Conservation (phyloP, 2,113 vertebrate species). For the Paracanthobrama guichenoti region DNA sequence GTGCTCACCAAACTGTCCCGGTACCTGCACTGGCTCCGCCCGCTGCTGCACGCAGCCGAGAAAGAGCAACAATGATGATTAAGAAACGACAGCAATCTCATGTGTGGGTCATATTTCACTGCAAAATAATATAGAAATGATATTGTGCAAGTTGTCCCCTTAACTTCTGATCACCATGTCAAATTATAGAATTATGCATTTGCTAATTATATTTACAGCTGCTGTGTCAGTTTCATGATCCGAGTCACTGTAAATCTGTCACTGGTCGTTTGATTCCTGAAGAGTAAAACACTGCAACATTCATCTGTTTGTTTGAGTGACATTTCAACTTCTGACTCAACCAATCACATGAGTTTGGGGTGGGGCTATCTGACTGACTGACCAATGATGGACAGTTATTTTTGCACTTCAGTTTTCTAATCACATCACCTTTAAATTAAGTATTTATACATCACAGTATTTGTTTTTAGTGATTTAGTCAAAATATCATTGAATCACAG, state of each 20-base stretch:
- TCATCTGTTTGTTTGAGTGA: neutral
- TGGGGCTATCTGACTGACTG: neutral
- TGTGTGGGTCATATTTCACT: no score
- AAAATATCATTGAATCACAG: neutral
- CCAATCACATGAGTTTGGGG: neutral
- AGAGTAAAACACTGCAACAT: neutral
- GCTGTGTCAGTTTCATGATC: neutral
- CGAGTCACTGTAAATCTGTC: neutral
- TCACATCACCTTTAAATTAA: neutral
- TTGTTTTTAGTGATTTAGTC: neutral
- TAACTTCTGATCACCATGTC: no score
- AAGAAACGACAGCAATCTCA: neutral
- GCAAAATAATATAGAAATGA: no score
- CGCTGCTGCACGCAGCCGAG: slow-evolving; percentile 44
- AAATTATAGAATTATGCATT: no score
- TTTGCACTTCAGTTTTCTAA: neutral
- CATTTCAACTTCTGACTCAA: neutral
- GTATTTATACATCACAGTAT: no score
- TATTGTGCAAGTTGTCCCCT: no score
- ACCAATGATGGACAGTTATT: neutral
- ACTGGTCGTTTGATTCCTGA: neutral
- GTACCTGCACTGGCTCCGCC: slow-evolving; percentile 80
- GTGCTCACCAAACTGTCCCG: slow-evolving; percentile 85
- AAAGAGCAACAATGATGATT: neutral
- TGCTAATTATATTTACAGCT: no score